A percentile compares a stretch with the other conserved stretches of the same genome.
phyloP scores from a whole-genome alignment of 2,888 invertebrate genomes.

The Apomyelois bistriatella region DNA sequence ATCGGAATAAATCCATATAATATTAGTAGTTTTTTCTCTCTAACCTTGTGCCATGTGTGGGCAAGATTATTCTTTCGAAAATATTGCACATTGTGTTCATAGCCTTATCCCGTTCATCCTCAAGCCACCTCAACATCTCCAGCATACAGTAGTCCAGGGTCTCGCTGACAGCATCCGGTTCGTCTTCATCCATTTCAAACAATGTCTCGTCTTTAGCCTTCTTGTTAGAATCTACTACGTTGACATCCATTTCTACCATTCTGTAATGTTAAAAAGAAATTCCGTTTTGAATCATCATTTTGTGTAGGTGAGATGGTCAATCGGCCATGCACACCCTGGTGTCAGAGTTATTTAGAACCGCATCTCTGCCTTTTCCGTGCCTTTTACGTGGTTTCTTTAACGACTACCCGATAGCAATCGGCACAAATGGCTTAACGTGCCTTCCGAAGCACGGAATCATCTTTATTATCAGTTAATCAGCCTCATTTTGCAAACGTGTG shows the following conservation, averaged over 20 bases:
- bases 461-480: too few species aligned
- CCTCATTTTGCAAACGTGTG: too few species aligned
- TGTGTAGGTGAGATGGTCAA: too few species aligned
- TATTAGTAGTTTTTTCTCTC: conserved; percentile 9
- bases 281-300: too few species aligned
- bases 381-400: too few species aligned
- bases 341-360: too few species aligned
- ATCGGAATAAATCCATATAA: too few species aligned
- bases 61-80: conserved; percentile 90
- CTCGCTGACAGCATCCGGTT: conserved; percentile 65
- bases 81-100: conserved; percentile 81
- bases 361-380: too few species aligned
- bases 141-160: conserved; percentile 88
- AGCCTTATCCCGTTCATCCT: conserved; percentile 80
- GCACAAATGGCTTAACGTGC: too few species aligned
- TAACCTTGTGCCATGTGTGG: conserved; percentile 87
- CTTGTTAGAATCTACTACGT: conserved; percentile 65
- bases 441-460: too few species aligned
- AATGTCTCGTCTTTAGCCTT: conserved; percentile 31
- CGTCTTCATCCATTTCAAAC: conserved; percentile 79
- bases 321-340: too few species aligned
- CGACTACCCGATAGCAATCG: too few species aligned
- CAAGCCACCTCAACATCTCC: conserved; percentile 85
- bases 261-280: conserved; percentile 58
- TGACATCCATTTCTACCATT: conserved; percentile 87